A percentile compares a stretch with the other conserved stretches of the same genome.
Evolutionary conservation across 2,113 vertebrate genomes (phyloP).

Genomic region (Oryzias curvinotus): DNA sequence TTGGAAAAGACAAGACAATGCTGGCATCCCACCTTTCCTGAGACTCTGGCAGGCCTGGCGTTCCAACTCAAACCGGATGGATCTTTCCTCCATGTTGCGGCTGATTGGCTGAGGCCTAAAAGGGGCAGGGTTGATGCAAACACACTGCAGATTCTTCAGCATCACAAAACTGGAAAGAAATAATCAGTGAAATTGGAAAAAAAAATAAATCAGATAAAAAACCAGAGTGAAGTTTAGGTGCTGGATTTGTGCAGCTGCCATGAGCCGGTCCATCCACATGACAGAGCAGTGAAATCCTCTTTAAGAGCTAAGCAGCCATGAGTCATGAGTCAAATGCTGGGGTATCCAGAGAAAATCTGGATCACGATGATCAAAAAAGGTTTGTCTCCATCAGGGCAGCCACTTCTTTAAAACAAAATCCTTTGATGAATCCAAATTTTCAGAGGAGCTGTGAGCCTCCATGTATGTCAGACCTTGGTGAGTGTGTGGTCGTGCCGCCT

Average conservation of each 20-base stretch:
- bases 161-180: constrained; percentile 38
- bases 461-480: constrained; percentile 40
- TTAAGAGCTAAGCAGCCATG: not conserved
- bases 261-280: not conserved
- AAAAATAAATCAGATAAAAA: not conserved
- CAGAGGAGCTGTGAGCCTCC: constrained; percentile 7
- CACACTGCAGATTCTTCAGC: constrained; percentile 60
- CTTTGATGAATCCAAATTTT: constrained; percentile 7
- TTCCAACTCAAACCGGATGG: constrained; percentile 61
- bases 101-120: constrained; percentile 65
- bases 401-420: constrained; percentile 7
- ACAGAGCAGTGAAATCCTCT: constrained; percentile 12
- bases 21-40: constrained; percentile 70
- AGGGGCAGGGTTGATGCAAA: constrained; percentile 54
- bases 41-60: constrained; percentile 71
- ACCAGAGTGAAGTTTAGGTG: constrained; percentile 10
- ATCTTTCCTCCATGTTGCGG: constrained; percentile 56
- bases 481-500: constrained; percentile 43
- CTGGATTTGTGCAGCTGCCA: constrained; percentile 4
- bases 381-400: constrained; percentile 7
- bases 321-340: not conserved
- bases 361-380: constrained; percentile 19
- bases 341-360: constrained; percentile 3
- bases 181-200: not conserved
- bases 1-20: not conserved